Conservation (phyloP, 2,113 vertebrate genomes). For the Parus major region DNA sequence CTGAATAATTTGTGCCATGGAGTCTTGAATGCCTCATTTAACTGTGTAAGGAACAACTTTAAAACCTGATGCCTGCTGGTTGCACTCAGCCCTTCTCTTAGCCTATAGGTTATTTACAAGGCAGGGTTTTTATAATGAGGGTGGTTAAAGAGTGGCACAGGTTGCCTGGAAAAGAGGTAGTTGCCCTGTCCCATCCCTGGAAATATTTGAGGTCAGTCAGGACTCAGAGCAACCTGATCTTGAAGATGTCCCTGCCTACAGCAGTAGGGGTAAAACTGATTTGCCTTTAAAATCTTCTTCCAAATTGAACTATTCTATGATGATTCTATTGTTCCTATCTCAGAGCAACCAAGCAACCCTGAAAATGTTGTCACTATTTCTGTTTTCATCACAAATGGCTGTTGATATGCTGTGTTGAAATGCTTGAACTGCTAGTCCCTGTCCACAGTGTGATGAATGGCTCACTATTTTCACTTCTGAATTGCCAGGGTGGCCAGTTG, state of each 20-base stretch:
- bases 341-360: not conserved
- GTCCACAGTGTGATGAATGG: not conserved
- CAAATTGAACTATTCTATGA: not conserved
- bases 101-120: not conserved
- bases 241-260: not conserved
- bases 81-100: not conserved
- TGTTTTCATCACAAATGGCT: not conserved
- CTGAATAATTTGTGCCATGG: not conserved
- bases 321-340: not conserved
- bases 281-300: not conserved
- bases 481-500: not conserved
- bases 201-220: not conserved
- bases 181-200: no score
- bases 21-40: not conserved
- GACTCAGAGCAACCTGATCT: not conserved
- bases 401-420: not conserved
- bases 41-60: not conserved
- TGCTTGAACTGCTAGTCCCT: not conserved
- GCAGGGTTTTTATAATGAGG: not conserved
- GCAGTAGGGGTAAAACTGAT: not conserved
- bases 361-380: not conserved
- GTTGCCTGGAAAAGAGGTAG: not conserved
- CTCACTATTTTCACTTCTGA: not conserved
- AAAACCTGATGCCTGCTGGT: not conserved
- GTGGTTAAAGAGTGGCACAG: not conserved